phyloP scores from a whole-genome alignment of 2,888 invertebrate species.

The Acleris holmiana region DNA sequence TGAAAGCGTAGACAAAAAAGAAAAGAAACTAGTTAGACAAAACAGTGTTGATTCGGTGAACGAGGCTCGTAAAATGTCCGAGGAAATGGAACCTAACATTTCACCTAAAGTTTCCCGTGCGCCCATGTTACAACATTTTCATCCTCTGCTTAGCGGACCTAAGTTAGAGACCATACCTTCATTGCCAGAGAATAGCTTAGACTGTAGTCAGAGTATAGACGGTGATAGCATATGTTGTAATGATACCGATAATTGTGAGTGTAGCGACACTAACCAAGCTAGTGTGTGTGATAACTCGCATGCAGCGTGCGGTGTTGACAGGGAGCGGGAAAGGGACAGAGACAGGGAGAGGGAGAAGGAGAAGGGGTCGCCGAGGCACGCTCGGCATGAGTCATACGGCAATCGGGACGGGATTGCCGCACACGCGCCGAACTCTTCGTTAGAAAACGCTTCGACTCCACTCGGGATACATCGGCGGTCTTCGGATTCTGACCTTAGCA shows the following conservation, averaged over 20 bases:
- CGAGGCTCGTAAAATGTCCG: constrained; percentile 70
- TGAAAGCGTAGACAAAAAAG: constrained; percentile 42
- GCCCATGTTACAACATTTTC: constrained; percentile 68
- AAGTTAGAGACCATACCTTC: constrained; percentile 76
- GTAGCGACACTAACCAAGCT: constrained; percentile 69
- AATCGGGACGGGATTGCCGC: constrained; percentile 63
- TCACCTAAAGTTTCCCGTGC: constrained; percentile 54
- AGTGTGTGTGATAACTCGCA: constrained; percentile 84
- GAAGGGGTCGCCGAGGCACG: constrained; percentile 75
- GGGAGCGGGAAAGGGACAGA: constrained; percentile 64
- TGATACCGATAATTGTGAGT: constrained; percentile 44
- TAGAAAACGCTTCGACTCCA: constrained; percentile 77
- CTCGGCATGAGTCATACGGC: constrained; percentile 84
- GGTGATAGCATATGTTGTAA: constrained; percentile 48
- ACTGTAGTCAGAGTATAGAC: constrained; percentile 65
- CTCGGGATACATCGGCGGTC: constrained; percentile 90
- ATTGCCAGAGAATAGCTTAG: constrained; percentile 67
- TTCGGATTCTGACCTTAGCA: constrained; percentile 96
- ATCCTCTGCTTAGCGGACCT: constrained; percentile 68
- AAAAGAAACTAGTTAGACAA: constrained; percentile 64
- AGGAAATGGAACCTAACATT: constrained; percentile 54
- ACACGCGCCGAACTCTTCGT: constrained; percentile 60
- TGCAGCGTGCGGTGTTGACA: constrained; percentile 81
- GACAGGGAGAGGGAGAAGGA: constrained; percentile 56
- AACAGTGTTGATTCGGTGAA: constrained; percentile 64